phyloP scores from a whole-genome alignment of 2,888 invertebrate species.

The Daptonema setosum region DNA sequence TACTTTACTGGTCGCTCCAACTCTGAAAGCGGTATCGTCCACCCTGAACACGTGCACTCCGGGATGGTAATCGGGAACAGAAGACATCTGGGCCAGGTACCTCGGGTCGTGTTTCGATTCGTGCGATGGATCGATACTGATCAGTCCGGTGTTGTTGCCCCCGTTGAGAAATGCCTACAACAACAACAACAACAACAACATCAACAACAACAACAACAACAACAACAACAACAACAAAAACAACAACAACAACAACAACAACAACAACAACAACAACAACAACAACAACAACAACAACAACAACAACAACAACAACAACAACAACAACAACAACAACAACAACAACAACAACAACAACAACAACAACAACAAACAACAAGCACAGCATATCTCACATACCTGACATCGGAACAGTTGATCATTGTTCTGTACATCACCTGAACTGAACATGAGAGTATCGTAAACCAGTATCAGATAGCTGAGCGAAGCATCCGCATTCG shows the following conservation, averaged over 20 bases:
- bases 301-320: constrained; percentile 7
- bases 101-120: constrained; percentile 23
- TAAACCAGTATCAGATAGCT: neutral
- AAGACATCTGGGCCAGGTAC: constrained; percentile 21
- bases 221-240: constrained; percentile 7
- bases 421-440: constrained; percentile 30
- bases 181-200: neutral
- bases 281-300: constrained; percentile 7
- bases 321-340: constrained; percentile 7
- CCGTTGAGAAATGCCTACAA: constrained; percentile 24
- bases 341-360: constrained; percentile 7
- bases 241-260: constrained; percentile 7
- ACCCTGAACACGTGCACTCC: constrained; percentile 82
- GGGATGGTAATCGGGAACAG: constrained; percentile 24
- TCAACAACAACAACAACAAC: neutral
- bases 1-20: constrained; percentile 45
- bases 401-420: constrained; percentile 20
- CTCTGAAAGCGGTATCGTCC: constrained; percentile 75
- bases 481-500: neutral
- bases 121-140: constrained; percentile 23
- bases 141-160: constrained; percentile 25
- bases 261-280: constrained; percentile 7
- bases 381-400: constrained; percentile 2
- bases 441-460: constrained; percentile 56
- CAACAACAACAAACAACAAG: neutral